Base-by-base conservation (phyloP, 2,113 vertebrate genomes). In the Burhinus oedicnemus region DNA sequence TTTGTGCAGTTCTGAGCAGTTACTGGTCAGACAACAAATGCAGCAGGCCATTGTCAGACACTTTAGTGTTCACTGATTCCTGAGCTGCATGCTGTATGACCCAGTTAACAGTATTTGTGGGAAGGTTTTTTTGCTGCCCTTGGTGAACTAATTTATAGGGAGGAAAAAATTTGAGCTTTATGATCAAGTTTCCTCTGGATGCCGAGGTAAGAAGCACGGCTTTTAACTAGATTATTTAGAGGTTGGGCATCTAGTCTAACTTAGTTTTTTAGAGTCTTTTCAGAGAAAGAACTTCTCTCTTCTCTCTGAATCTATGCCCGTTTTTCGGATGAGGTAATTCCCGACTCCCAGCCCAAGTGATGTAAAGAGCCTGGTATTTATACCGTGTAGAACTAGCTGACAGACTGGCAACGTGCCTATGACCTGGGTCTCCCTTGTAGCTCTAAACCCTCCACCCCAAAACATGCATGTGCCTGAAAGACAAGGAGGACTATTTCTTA, bases 211-310 rank as follows among this genome's bases (percentile, higher is more conserved):
- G 32, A 84, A 81, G 7, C n/a, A 54, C 2, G 12, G 13, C 15
- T 72, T 90, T 95, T 74, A 58, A 36, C 3, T 5, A 30, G 12
- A n/a, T 25, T 69, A 17, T 78, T 54, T 61, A 6, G 12, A 38
- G 7, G 3, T 0, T 60, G 5, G 8, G 8, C 4, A 18, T 36
- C 10, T 65, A 80, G 21, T 8, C 5, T 52, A 38, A 15, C 2
- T 42, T 36, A 9, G 5, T 38, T 81, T 87, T 54, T 51, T 78
- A 54, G 54, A 44, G 6, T 40, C 23, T 85, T 69, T 87, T 32
- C 25, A 62, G 54, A 82, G 21, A 42, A 62, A 70, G 32, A 58
- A 5, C 2, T 70, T 49, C 21, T n/a, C 36, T 66, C 7, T 30
- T 70, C 6, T 62, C 12, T 68, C 65, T 90, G 61, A 54, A 58